Base-by-base conservation (phyloP, 2,888 invertebrate genomes). In the Tetramorium bicarinatum region DNA sequence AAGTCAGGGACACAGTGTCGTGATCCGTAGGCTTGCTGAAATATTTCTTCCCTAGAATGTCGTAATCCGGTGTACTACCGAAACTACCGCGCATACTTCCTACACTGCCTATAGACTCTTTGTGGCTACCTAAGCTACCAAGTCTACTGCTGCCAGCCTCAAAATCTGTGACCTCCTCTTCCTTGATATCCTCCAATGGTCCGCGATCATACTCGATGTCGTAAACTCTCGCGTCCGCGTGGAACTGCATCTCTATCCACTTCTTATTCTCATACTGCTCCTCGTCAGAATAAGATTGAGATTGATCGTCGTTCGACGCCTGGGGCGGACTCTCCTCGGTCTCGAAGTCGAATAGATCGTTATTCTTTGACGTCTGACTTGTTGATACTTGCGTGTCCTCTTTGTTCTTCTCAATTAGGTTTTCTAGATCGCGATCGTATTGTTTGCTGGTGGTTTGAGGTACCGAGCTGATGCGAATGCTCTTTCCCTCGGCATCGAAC, bases 31-130 rank as follows among this genome's bases (percentile, higher is more conserved):
- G 96, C 89, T 97, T 97, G 4, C 97, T 96, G 92, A 98, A 97
- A 94, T 97, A 98, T 92, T 97, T 97, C 92, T 97, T 96, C n/a
- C 98, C 97, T 83, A 98, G 95, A 89, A 98, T 97, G 95, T 98
- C 98, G 90, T 98, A 98, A 93, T 99, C 99, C 0, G 99, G 99
- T 1, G 99, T 98, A 92, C 98, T 99, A 9, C 98, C 98, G 85
- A 97, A 97, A 0, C 98, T 98, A 92, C 98, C 98, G 91, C 98
- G 97, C 92, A 98, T 97, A 91, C 98, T 98, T 4, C 96, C 96
- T 54, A 96, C 95, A 90, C 98, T 98, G 52, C 98, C 98, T 71
- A 98, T 97, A 0, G 97, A 97, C 92, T 97, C 97, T 88, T 97
- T 97, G 92, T 97, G 97, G 38, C 97, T 97, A 74, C 97, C 97